phyloP scores from a whole-genome alignment of 1,140 invertebrate genomes.

The Cotesia glomerata region DNA sequence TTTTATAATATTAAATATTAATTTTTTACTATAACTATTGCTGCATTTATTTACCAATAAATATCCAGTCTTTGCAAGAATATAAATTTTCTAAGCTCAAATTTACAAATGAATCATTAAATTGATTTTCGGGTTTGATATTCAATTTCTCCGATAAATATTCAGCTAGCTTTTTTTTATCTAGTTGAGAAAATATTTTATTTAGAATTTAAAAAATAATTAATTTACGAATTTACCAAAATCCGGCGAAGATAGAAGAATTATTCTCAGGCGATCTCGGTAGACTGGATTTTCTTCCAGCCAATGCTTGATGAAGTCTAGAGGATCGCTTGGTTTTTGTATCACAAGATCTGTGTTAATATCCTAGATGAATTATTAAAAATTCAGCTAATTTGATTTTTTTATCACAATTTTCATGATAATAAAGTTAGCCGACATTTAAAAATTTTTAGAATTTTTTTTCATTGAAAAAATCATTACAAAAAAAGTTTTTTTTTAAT shows the following conservation, averaged over 20 bases:
- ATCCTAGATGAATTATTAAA: constrained; percentile 48
- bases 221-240: constrained; percentile 37
- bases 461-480: too few species aligned
- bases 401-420: not conserved
- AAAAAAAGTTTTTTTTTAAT: too few species aligned
- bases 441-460: too few species aligned
- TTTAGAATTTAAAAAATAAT: too few species aligned
- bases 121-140: constrained; percentile 44
- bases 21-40: not conserved
- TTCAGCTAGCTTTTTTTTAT: constrained; percentile 44
- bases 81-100: constrained; percentile 12
- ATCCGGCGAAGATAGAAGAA: constrained; percentile 56
- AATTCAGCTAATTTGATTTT: constrained; percentile 27
- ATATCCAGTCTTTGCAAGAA: constrained; percentile 46
- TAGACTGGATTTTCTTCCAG: constrained; percentile 53
- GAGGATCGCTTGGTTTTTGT: constrained; percentile 61
- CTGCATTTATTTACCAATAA: constrained; percentile 43
- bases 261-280: constrained; percentile 55
- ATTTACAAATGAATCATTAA: constrained; percentile 35
- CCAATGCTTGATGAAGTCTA: constrained; percentile 62
- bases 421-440: not conserved
- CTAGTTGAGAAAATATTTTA: constrained; percentile 16
- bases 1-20: not conserved
- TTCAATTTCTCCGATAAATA: constrained; percentile 48
- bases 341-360: constrained; percentile 60